These are phyloP conservation scores for Macrophya alboannulata DNA, from an alignment of 2,888 invertebrate species.

Conservation along the genomic window DNA sequence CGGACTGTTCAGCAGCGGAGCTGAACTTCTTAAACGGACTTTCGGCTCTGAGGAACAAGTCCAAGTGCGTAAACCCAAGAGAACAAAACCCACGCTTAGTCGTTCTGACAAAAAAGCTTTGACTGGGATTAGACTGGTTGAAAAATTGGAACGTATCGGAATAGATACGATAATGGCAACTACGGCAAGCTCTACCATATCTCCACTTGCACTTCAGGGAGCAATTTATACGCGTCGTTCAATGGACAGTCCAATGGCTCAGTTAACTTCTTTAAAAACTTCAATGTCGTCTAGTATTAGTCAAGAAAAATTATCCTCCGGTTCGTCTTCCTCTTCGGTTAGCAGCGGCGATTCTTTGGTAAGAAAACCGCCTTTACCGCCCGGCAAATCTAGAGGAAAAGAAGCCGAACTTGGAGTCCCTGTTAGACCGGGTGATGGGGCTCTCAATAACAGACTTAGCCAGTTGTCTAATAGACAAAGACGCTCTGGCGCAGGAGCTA, in stretches of 20 bases:
- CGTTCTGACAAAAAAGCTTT: slow-evolving; percentile 79
- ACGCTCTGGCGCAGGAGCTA: slow-evolving; percentile 81
- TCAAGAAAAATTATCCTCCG: slow-evolving; percentile 74
- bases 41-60: slow-evolving; percentile 81
- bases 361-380: slow-evolving; percentile 61
- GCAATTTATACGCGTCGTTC: slow-evolving; percentile 84
- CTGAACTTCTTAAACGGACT: slow-evolving; percentile 85
- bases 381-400: slow-evolving; percentile 48
- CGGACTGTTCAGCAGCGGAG: slow-evolving; percentile 84
- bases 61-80: slow-evolving; percentile 60
- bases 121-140: slow-evolving; percentile 83
- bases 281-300: slow-evolving; percentile 77
- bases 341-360: slow-evolving; percentile 60
- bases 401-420: slow-evolving; percentile 82
- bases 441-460: slow-evolving; percentile 80
- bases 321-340: slow-evolving; percentile 68
- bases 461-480: slow-evolving; percentile 80
- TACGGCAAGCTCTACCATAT: slow-evolving; percentile 82
- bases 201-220: slow-evolving; percentile 85
- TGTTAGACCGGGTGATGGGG: slow-evolving; percentile 84
- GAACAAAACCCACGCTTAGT: slow-evolving; percentile 76
- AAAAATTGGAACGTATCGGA: slow-evolving; percentile 87
- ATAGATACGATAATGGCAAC: slow-evolving; percentile 86
- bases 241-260: slow-evolving; percentile 90
- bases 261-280: slow-evolving; percentile 87